Base-by-base conservation (phyloP, 2,113 vertebrate genomes). In the Myrmecophaga tridactyla region DNA sequence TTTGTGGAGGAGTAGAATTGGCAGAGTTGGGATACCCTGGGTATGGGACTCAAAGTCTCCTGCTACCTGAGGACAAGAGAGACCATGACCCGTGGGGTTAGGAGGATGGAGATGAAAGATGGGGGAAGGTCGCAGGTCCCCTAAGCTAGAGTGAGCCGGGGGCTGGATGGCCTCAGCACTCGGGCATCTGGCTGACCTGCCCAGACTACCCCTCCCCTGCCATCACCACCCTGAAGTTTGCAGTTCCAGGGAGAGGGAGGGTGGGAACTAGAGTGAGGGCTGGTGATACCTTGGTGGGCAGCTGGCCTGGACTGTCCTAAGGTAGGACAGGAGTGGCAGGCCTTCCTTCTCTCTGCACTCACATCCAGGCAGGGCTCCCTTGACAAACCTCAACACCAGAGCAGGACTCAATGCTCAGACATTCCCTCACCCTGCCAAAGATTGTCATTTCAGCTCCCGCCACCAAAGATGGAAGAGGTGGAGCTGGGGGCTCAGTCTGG, bases 401-500 rank as follows among this genome's bases (percentile, higher is more conserved):
- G 48, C 18, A 29, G 86, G 78, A 60, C 56, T 43, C 21, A 48
- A n/a, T 4, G 13, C 56, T 15, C n/a, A 31, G 11, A 13, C 36
- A 36, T 31, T 41, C 65, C 73, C 34, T 12, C 0, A 2, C 75
- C 95, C 89, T 65, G 72, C 92, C 46, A 46, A 58, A 93, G 94
- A 87, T 39, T 0, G 31, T 76, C 60, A 1, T 29, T 67, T 36
- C 48, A 51, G 51, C 53, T 63, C 43, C 78, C 65, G 18, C 86
- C 93, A 77, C 91, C 96, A 96, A 82, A 90, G 95, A 78, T 0
- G 1, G n/a, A 46, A 48, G 72, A 46, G 82, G 82, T 11, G 77
- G 43, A 21, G 70, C 80, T 25, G 90, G 76, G 85, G 69, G 36
- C 65, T 51, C 48, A n/a, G 60, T 25, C 43, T 21, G 6, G 65